Base-by-base conservation (phyloP, 2,113 vertebrate species). In the Tragelaphus strepsiceros region DNA sequence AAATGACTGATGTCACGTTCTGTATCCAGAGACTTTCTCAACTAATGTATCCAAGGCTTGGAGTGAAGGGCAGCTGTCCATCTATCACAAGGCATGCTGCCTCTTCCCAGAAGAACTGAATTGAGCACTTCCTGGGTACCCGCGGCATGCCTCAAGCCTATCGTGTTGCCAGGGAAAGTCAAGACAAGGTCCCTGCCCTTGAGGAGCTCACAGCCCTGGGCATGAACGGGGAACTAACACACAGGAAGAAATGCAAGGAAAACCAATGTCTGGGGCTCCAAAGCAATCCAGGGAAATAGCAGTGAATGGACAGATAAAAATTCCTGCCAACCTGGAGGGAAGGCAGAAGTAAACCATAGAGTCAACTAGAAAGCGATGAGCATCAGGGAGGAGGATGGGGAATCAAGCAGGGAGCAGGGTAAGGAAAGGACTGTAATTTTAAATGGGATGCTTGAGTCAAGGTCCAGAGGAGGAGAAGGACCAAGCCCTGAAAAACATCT, bases 1-100 rank as follows among this genome's bases (percentile, higher is more conserved):
- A 56, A 16, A 83, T 83, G 46, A n/a, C 24, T 91, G 53, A 89
- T 88, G 61, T 88, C 61, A 32, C 39, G 2, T 49, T 78, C 61
- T 14, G 1, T 78, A 5, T 95, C 64, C 51, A 91, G 89, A 97
- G 93, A 80, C 91, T 94, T 78, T 95, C 94, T 53, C 49, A 94
- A 97, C 81, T 51, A 81, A 92, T 78, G 51, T 86, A 35, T 82
- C 83, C 87, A 32, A 90, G 62, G 78, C 13, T 71, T 4, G 88
- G 28, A 88, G 6, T 7, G 15, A n/a, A 86, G 85, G 26, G 21
- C 54, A 92, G 51, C 83, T 22, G 5, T 16, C 49, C 7, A 2
- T 39, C 46, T 49, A 28, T 77, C 84, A 89, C 16, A 82, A 90
- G 56, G 24, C 26, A 1, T 54, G 15, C 19, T 2, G 0, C 2